Evolutionary conservation across 2,888 invertebrate species (phyloP).

Genomic region (Coleophora flavipennella): DNA sequence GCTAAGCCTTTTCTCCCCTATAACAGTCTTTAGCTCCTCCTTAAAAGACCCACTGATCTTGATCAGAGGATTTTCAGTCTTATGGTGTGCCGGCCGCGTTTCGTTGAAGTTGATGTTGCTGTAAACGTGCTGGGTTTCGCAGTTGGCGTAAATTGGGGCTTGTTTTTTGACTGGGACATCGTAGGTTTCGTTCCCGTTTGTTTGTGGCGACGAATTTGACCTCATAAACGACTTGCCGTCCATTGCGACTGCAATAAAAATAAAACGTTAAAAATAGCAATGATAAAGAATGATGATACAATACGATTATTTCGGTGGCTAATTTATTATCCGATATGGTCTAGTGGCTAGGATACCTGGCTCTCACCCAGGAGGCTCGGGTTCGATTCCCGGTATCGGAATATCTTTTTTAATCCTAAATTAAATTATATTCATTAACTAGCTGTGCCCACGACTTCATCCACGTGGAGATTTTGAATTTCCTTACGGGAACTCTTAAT

Average conservation of each 20-base stretch:
- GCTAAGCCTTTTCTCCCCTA: slow-evolving; percentile 45
- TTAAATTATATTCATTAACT: no score
- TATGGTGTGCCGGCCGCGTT: slow-evolving; percentile 32
- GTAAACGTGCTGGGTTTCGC: slow-evolving; percentile 39
- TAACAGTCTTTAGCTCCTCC: slow-evolving; percentile 55
- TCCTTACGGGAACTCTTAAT: no score
- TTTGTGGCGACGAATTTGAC: slow-evolving; percentile 24
- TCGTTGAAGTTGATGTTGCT: slow-evolving; percentile 49
- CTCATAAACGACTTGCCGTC: slow-evolving; percentile 56
- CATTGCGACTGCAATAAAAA: slow-evolving; percentile 49
- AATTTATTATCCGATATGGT: slow-evolving; percentile 63
- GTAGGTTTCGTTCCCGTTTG: slow-evolving; percentile 34
- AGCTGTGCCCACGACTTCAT: no score
- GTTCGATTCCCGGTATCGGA: slow-evolving; percentile 77
- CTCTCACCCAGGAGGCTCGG: slow-evolving; percentile 75
- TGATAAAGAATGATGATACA: not conserved
- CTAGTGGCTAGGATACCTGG: slow-evolving; percentile 76
- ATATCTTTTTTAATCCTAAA: no score
- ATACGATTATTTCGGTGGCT: not conserved
- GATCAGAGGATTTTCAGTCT: slow-evolving; percentile 45
- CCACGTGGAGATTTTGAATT: no score
- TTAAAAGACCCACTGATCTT: slow-evolving; percentile 43
- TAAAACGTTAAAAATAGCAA: not conserved
- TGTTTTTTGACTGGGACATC: slow-evolving; percentile 35
- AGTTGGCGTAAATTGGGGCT: slow-evolving; percentile 54